These are phyloP conservation scores for Hyperoplus lanceolatus DNA, from an alignment of 2,797 vertebrate genomes.

Conservation along the genomic window DNA sequence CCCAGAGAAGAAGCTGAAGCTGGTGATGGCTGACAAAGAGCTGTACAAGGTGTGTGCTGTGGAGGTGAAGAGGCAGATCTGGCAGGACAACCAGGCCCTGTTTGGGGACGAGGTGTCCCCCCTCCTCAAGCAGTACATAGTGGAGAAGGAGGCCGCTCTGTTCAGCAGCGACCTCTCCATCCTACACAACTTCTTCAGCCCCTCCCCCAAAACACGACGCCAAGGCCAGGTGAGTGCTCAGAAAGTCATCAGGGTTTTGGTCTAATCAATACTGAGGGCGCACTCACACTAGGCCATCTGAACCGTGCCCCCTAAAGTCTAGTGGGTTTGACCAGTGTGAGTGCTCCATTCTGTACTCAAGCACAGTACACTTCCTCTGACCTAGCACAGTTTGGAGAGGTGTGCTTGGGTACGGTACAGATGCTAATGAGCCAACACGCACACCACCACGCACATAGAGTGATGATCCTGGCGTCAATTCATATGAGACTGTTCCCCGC, in stretches of 20 bases:
- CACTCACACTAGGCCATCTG: too few species aligned
- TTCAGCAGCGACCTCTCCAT: constrained; percentile 96
- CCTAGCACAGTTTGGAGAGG: too few species aligned
- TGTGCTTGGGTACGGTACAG: too few species aligned
- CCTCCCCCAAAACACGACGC: constrained; percentile 92
- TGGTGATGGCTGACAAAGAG: constrained; percentile 98
- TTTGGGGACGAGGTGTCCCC: constrained; percentile 98
- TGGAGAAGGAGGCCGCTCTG: constrained; percentile 94
- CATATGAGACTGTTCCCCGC: too few species aligned
- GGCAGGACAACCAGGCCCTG: constrained; percentile 99
- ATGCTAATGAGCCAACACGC: too few species aligned
- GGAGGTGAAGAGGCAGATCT: constrained; percentile 98
- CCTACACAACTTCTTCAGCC: constrained; percentile 96
- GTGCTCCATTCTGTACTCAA: too few species aligned
- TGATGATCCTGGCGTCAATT: too few species aligned
- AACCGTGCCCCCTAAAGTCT: too few species aligned
- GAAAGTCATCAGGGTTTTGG: rapidly evolving
- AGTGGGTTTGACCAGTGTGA: too few species aligned
- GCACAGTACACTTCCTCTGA: too few species aligned
- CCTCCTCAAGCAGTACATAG: constrained; percentile 95
- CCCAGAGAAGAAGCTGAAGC: constrained; percentile 96
- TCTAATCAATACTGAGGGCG: not conserved
- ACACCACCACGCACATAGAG: too few species aligned
- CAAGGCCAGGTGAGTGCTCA: constrained; percentile 92
- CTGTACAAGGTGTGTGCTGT: constrained; percentile 96